Evolutionary conservation across 2,888 invertebrate species (phyloP).

Genomic region (Saturnia japonica): DNA sequence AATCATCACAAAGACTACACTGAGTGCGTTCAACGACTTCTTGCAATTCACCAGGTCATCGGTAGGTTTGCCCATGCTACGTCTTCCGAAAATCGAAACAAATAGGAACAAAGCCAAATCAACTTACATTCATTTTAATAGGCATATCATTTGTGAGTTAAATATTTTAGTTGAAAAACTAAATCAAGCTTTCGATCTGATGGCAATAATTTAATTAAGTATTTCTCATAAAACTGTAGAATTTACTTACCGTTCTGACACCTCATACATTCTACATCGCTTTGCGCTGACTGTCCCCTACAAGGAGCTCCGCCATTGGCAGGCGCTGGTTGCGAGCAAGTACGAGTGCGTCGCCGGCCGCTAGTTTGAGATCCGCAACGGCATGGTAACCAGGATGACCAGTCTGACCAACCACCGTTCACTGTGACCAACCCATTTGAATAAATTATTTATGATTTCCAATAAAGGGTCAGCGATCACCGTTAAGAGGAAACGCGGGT

Average conservation of each 20-base stretch:
- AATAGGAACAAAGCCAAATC: too few species aligned
- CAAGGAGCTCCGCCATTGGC: conserved; percentile 95
- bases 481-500: neutral
- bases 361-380: conserved; percentile 87
- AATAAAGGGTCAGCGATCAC: neutral
- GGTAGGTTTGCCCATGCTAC: too few species aligned
- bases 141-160: too few species aligned
- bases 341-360: conserved; percentile 89
- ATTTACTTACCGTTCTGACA: conserved; percentile 78
- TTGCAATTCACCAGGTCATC: too few species aligned
- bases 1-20: too few species aligned
- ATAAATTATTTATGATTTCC: neutral
- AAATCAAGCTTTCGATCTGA: too few species aligned
- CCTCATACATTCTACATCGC: conserved; percentile 89
- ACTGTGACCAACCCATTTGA: conserved; percentile 81
- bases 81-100: too few species aligned
- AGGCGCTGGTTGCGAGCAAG: conserved; percentile 93
- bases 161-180: too few species aligned
- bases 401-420: conserved; percentile 96
- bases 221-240: neutral
- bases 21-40: too few species aligned
- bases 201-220: too few species aligned
- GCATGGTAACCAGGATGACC: conserved; percentile 94
- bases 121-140: too few species aligned
- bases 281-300: conserved; percentile 89